Evolutionary conservation across 1,140 invertebrate genomes (phyloP), one percentile per base, ranked within the genome.

Genomic region (Globodera rostochiensis): DNA sequence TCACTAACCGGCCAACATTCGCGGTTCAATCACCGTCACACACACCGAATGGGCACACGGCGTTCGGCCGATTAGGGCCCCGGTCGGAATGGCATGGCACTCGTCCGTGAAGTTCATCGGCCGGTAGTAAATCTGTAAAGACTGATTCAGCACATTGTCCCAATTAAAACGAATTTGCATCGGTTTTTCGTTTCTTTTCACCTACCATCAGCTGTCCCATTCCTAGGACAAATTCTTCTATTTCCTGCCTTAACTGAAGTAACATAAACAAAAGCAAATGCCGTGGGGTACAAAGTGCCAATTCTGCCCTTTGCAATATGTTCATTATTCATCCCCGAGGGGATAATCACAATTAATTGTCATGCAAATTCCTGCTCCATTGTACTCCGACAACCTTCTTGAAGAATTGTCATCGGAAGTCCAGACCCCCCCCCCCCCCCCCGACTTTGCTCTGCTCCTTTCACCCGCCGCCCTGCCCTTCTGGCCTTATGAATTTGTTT

Each of bases 21-120:
- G 69, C 8, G 87, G 87, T 74, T 88, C 87, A 46, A 88, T 86
- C 3, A 88, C 86, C 13, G 87, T 89, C 25, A 88, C 81, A 78
- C 87, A 88, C 45, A 89, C 71, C 13, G 87, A 89, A 74, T 89
- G 86, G 75, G 73, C 78, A 66, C 87, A 88, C 45, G 87, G 86
- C 50, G 82, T 85, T 36, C 82, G 80, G 6, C 87, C 85, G 64
- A 87, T 87, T 21, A 66, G n/a, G 53, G 70, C 70, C 15, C 77
- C 74, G n/a, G 66, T 4, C 46, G 82, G 66, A 71, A 88, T 88
- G 50, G 82, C 73, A 79, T 88, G 88, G 74, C 87, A 88, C n/a
- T 87, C 71, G 71, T 88, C 84, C 7, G 87, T 89, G 69, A 88
- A 88, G 67, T 88, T 88, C 73, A 87, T 84, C 25, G 87, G 87